A percentile compares a stretch with the other conserved stretches of the same genome.
Conservation (phyloP, 2,888 invertebrate species). For the Drosophila anomelani region DNA sequence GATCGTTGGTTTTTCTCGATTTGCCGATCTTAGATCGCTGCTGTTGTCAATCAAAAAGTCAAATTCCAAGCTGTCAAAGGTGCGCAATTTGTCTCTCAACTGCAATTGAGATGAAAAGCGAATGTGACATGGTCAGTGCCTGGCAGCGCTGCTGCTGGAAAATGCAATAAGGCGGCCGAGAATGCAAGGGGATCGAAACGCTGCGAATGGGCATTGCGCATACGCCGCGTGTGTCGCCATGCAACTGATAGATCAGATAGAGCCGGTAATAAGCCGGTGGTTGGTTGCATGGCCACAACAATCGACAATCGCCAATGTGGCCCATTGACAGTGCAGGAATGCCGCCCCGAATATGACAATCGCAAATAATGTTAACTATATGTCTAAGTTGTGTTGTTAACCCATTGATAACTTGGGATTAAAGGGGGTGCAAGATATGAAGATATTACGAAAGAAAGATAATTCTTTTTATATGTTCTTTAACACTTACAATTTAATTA, state of each 20-base stretch:
- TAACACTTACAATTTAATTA: not conserved
- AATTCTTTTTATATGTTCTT: not conserved
- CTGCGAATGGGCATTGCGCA: conserved; percentile 54
- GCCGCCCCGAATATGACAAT: conserved; percentile 51
- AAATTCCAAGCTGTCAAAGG: conserved; percentile 74
- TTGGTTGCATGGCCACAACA: conserved; percentile 27
- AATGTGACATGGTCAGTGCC: conserved; percentile 69
- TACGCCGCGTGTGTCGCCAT: conserved; percentile 61
- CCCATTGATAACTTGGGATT: not conserved
- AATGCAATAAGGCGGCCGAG: conserved; percentile 36
- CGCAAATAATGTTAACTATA: conserved; percentile 30
- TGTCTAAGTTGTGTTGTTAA: conserved; percentile 13
- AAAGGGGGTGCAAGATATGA: not conserved
- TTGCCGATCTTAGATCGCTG: conserved; percentile 51
- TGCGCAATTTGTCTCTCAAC: conserved; percentile 72
- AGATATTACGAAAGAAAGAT: not conserved
- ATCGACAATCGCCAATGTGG: conserved; percentile 27
- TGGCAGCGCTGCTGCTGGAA: conserved; percentile 22
- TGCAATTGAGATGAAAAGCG: conserved; percentile 75
- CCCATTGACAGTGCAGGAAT: conserved; percentile 38
- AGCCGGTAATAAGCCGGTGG: conserved; percentile 52
- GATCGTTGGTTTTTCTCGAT: conserved; percentile 8
- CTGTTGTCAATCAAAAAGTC: conserved; percentile 79
- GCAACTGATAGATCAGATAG: conserved; percentile 34
- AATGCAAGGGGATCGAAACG: conserved; percentile 22